Evolutionary conservation across 1,140 invertebrate species (phyloP).

Genomic region (Drosophila paulistorum): DNA sequence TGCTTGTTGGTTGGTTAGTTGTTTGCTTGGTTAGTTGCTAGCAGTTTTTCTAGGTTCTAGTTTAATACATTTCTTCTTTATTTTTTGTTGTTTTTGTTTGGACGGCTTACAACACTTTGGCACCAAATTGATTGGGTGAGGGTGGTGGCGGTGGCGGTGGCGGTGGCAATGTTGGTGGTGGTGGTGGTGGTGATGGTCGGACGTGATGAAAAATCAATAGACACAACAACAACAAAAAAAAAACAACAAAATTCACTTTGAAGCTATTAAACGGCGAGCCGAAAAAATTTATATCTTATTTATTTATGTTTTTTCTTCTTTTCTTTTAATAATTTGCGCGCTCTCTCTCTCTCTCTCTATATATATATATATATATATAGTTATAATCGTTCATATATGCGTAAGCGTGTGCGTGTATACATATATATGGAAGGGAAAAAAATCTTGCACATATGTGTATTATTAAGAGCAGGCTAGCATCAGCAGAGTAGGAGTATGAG

Average conservation of each 20-base stretch:
- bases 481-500: constrained; percentile 25
- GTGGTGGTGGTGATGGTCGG: not conserved
- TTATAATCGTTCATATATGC: constrained; percentile 42
- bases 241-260: constrained; percentile 43
- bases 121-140: constrained; percentile 38
- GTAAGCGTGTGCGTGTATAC: constrained; percentile 30
- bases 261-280: constrained; percentile 26
- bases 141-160: constrained; percentile 15
- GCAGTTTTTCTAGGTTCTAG: constrained; percentile 20
- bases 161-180: constrained; percentile 11
- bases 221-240: constrained; percentile 11
- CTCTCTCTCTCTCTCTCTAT: not conserved
- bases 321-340: constrained; percentile 30
- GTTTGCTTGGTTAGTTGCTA: constrained; percentile 4
- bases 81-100: constrained; percentile 43
- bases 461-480: constrained; percentile 36
- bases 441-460: constrained; percentile 31
- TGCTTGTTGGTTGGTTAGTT: constrained; percentile 6
- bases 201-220: constrained; percentile 54
- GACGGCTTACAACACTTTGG: constrained; percentile 76
- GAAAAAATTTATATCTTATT: not conserved
- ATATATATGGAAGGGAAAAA: constrained; percentile 21
- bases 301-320: constrained; percentile 4
- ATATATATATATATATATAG: constrained; percentile 65
- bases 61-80: constrained; percentile 17